Evolutionary conservation across 2,797 vertebrate species (phyloP), one percentile per base, ranked within the genome.

Genomic region (Siniperca obscura): DNA sequence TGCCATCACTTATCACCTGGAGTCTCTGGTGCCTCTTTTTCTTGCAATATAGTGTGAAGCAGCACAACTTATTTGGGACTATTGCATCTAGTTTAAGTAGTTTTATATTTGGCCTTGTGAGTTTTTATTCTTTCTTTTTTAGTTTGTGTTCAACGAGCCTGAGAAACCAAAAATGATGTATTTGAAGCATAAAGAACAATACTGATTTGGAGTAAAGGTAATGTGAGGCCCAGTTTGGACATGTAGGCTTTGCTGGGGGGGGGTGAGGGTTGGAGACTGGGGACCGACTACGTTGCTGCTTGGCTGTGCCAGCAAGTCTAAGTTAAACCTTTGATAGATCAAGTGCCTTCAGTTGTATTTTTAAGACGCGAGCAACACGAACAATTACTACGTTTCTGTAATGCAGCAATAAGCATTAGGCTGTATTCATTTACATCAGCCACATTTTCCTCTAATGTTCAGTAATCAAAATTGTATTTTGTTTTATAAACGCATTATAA

Each of bases 81-180:
- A 70, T 84, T 93, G 83, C 87, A 82, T 87, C 72, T 87, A 88
- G 89, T 85, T 84, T 80, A 25, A 75, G 73, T 91, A 89, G 89
- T 90, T 90, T 90, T 93, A 88, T 89, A 87, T 92, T 89, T 88
- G 85, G 86, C 78, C 62, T 89, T 79, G 46, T 73, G 64, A 5
- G 66, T 90, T 86, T 79, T 76, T 90, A 74, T 81, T 80, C 68
- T 53, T 56, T 77, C 71, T 80, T 70, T 72, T 44, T 76, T 76
- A 76, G 4, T 80, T 85, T 79, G 48, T 79, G 88, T 84, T 70
- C 27, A 82, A 84, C 70, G 70, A 93, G 93, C 94, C 94, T 94
- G 95, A 96, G 91, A 95, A 97, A 96, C 97, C 97, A 96, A 96
- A 98, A 96, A 94, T 95, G 93, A 95, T 94, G 92, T 96, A 95